These are phyloP conservation scores for Nomada ferruginata DNA, from an alignment of 2,888 invertebrate genomes.

Conservation along the genomic window DNA sequence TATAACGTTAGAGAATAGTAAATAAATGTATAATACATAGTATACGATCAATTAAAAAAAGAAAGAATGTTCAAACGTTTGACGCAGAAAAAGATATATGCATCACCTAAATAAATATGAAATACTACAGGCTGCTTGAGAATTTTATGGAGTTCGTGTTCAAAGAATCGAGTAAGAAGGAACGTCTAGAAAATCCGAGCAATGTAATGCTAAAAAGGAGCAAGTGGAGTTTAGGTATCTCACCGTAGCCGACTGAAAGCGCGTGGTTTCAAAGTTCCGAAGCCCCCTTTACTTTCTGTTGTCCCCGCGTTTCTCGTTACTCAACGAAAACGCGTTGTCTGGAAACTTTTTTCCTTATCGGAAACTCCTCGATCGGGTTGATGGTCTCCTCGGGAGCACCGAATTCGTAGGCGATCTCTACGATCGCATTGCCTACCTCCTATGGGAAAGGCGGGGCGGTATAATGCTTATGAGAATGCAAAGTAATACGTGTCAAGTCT, in stretches of 20 bases:
- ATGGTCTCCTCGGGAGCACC: conserved; percentile 2
- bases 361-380: conserved; percentile 40
- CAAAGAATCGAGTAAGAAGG: neutral
- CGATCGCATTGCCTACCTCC: conserved; percentile 17
- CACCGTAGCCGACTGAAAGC: neutral
- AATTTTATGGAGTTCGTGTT: neutral
- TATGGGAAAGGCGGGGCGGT: conserved; percentile 60
- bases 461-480: conserved; percentile 75
- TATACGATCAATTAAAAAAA: too few species aligned
- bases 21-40: too few species aligned
- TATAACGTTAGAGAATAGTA: too few species aligned
- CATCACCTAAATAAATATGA: neutral
- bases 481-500: conserved; percentile 82
- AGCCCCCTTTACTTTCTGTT: neutral
- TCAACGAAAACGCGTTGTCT: neutral
- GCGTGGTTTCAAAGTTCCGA: neutral
- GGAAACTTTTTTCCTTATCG: conserved; percentile 39
- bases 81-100: neutral
- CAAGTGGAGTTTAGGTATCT: neutral
- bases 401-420: conserved; percentile 49
- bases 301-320: neutral
- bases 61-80: neutral
- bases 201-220: neutral
- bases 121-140: neutral
- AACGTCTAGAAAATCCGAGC: neutral